These are phyloP conservation scores for Pristionchus fissidentatus DNA, from an alignment of 2,888 invertebrate genomes.

Conservation along the genomic window DNA sequence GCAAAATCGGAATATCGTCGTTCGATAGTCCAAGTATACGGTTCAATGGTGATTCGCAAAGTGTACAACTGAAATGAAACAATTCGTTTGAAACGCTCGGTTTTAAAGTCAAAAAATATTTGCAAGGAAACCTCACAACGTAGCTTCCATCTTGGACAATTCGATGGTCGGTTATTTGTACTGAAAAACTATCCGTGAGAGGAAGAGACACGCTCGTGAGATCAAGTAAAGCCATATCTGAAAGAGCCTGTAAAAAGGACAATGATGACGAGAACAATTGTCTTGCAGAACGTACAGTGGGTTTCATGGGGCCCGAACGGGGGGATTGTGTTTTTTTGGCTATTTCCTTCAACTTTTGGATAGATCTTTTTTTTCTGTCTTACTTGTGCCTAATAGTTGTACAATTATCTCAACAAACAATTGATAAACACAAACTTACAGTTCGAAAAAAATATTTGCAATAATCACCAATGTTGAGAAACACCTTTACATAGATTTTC, in stretches of 20 bases:
- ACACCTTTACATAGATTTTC: no score
- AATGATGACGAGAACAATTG: background rate
- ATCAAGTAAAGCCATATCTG: conserved; percentile 23
- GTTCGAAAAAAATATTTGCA: no score
- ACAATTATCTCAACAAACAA: no score
- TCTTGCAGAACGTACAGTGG: no score
- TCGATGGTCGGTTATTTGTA: conserved; percentile 61
- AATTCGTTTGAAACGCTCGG: background rate
- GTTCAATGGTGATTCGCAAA: conserved; percentile 76
- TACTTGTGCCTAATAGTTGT: no score
- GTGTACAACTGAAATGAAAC: conserved; percentile 72
- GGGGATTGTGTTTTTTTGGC: no score
- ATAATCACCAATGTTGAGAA: no score
- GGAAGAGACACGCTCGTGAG: conserved; percentile 4
- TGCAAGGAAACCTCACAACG: conserved; percentile 54
- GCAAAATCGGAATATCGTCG: conserved; percentile 84
- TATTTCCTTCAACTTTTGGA: no score
- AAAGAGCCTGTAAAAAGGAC: background rate
- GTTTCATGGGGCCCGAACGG: no score
- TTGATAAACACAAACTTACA: no score
- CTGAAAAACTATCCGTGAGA: conserved; percentile 51
- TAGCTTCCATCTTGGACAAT: conserved; percentile 64
- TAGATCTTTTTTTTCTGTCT: no score
- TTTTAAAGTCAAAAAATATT: background rate
- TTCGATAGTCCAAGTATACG: conserved; percentile 84